Conservation (phyloP, 2,797 vertebrate species). For the Muscicapa comitata region DNA sequence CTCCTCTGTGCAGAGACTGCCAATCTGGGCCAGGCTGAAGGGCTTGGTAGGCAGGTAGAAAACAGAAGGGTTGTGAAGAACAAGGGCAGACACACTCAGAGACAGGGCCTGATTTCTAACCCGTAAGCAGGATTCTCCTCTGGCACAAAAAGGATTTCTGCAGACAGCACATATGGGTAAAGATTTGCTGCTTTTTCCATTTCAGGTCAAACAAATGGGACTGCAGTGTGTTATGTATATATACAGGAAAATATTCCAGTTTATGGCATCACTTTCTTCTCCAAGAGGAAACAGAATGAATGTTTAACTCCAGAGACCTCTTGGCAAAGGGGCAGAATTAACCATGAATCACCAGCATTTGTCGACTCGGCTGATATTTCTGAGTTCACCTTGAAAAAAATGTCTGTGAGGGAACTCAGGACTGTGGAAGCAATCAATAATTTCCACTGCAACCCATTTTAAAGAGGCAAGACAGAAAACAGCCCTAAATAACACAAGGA, state of each 20-base stretch:
- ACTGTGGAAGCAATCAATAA: constrained; percentile 35
- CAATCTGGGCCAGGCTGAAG: not conserved
- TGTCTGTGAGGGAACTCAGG: not conserved
- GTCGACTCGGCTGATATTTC: not conserved
- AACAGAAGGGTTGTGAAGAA: not conserved
- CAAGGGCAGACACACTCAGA: not conserved
- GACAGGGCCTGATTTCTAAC: not conserved
- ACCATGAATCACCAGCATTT: constrained; percentile 49
- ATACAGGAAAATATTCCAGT: constrained; percentile 16
- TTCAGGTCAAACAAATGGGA: constrained; percentile 1
- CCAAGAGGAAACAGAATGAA: constrained; percentile 19
- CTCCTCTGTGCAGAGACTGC: not conserved
- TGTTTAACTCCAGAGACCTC: not conserved
- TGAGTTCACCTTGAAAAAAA: constrained; percentile 39
- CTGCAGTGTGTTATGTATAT: not conserved
- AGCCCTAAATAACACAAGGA: constrained; percentile 42
- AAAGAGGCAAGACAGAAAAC: constrained; percentile 3
- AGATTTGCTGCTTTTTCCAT: not conserved
- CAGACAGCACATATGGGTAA: not conserved
- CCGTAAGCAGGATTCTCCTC: not conserved
- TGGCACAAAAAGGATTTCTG: not conserved
- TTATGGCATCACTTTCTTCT: constrained; percentile 7
- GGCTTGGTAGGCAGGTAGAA: not conserved
- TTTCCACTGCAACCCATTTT: constrained; percentile 17
- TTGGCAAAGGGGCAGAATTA: not conserved